These are phyloP conservation scores for Nephrotoma appendiculata DNA, from an alignment of 2,888 invertebrate genomes.

Conservation along the genomic window DNA sequence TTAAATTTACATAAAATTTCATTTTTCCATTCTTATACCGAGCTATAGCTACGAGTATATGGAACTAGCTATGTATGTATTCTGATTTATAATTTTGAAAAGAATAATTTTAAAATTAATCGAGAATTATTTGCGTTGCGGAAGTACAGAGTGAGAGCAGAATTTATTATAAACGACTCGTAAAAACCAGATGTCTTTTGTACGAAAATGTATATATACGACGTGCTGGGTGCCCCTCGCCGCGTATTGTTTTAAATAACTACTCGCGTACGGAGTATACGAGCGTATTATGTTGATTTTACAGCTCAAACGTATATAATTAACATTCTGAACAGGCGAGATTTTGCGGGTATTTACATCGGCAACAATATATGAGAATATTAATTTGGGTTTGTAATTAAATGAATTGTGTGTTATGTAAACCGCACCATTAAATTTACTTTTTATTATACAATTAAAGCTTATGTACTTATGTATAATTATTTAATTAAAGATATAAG, in stretches of 20 bases:
- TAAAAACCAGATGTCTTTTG: neutral
- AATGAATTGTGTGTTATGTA: neutral
- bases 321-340: neutral
- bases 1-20: neutral
- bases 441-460: neutral
- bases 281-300: neutral
- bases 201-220: neutral
- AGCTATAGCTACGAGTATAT: too few relatives aligned
- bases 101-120: neutral
- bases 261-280: too few relatives aligned
- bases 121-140: neutral
- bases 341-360: neutral
- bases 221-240: neutral
- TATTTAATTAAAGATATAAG: neutral
- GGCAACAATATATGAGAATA: neutral
- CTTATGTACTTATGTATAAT: neutral
- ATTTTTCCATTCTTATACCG: neutral
- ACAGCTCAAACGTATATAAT: neutral
- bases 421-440: neutral
- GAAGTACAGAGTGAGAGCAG: neutral
- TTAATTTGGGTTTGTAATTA: neutral
- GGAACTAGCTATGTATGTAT: too few relatives aligned
- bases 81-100: neutral
- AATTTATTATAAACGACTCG: neutral
- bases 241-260: neutral